Evolutionary conservation across 1,140 invertebrate species (phyloP).

Genomic region (Apis mellifera): Amel_HAv3.1 CM009931.2:13649501-13650000

Average conservation of each 20-base stretch:
- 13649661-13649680: too few species aligned
- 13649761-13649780: constrained; percentile 53
- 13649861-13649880: constrained; percentile 45
- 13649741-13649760: neutral
- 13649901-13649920: constrained; percentile 14
- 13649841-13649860: constrained; percentile 62
- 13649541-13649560: too few species aligned
- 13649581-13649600: too few species aligned
- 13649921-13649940: constrained; percentile 10
- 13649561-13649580: too few species aligned
- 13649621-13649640: too few species aligned
- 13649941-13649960: neutral
- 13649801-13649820: constrained; percentile 62
- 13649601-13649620: too few species aligned
- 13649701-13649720: constrained; percentile 11
- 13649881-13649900: constrained; percentile 12
- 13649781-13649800: constrained; percentile 60
- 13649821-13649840: constrained; percentile 69
- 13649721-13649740: neutral
- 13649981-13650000: neutral
- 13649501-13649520: too few species aligned
- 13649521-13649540: too few species aligned
- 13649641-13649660: too few species aligned
- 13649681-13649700: neutral
- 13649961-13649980: neutral